These are phyloP conservation scores for Amphipyra tragopoginis DNA, from an alignment of 2,888 invertebrate genomes.

Conservation along the genomic window DNA sequence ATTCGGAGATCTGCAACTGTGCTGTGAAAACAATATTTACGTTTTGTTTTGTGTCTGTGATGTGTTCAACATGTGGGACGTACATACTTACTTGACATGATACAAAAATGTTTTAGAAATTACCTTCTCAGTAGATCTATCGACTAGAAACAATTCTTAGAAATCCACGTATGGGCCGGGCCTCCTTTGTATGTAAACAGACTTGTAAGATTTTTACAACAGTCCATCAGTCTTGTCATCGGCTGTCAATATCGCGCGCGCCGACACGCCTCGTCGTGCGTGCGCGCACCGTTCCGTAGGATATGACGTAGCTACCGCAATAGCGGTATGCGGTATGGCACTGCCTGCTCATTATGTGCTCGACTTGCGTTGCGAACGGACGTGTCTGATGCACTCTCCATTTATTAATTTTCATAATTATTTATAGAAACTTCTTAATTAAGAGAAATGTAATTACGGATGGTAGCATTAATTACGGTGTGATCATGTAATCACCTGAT, in stretches of 20 bases:
- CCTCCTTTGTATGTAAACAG: conserved; percentile 58
- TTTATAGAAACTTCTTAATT: too few relatives aligned
- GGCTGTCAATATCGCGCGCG: conserved; percentile 58
- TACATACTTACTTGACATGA: conserved; percentile 10
- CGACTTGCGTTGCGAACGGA: conserved; percentile 59
- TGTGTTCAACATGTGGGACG: conserved; percentile 8
- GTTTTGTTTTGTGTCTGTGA: background rate
- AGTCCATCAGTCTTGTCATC: conserved; percentile 56
- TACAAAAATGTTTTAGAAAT: conserved; percentile 25
- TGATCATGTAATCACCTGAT: too few relatives aligned
- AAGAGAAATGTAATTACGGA: too few relatives aligned
- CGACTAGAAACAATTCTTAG: conserved; percentile 22
- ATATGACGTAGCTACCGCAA: conserved; percentile 71
- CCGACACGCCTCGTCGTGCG: conserved; percentile 63
- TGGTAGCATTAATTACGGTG: too few relatives aligned
- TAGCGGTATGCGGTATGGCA: conserved; percentile 59
- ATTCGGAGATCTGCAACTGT: background rate
- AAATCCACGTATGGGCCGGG: conserved; percentile 19
- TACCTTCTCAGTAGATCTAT: conserved; percentile 3
- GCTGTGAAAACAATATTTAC: background rate
- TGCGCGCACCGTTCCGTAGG: conserved; percentile 65
- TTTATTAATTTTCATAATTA: background rate
- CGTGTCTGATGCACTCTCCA: conserved; percentile 47
- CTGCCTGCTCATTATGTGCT: conserved; percentile 61
- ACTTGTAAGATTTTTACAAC: conserved; percentile 41